phyloP scores from a whole-genome alignment of 2,113 vertebrate species.

The Sprattus sprattus region DNA sequence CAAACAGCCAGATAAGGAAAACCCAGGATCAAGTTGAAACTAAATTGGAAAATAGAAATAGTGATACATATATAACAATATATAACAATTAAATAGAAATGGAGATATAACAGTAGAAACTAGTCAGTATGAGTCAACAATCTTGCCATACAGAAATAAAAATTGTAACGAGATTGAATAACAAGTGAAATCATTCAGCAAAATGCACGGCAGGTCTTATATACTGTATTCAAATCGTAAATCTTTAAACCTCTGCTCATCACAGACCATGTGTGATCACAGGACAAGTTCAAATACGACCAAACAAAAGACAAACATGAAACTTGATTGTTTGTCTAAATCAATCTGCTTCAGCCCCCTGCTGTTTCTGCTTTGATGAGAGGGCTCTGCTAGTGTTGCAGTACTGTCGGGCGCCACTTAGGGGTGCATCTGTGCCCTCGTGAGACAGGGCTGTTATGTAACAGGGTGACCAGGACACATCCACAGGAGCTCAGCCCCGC shows the following conservation, averaged over 20 bases:
- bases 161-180: not conserved
- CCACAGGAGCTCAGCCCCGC: not conserved
- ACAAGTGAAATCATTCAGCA: not conserved
- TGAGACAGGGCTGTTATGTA: not conserved
- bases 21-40: no score
- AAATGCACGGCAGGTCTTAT: not conserved
- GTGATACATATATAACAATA: no score
- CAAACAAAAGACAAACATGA: not conserved
- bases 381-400: not conserved
- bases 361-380: not conserved
- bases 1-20: not conserved
- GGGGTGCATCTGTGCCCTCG: not conserved
- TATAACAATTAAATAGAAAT: not conserved
- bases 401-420: not conserved
- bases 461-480: not conserved
- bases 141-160: not conserved
- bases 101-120: not conserved
- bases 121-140: not conserved
- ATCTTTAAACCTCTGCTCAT: not conserved
- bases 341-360: not conserved
- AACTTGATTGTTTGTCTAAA: not conserved
- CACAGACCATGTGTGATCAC: not conserved
- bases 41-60: not conserved
- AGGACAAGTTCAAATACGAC: not conserved
- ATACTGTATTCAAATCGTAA: not conserved